Evolutionary conservation across 2,797 vertebrate species (phyloP), one percentile per base, ranked within the genome.

Genomic region (Chiroxiphia lanceolata): DNA sequence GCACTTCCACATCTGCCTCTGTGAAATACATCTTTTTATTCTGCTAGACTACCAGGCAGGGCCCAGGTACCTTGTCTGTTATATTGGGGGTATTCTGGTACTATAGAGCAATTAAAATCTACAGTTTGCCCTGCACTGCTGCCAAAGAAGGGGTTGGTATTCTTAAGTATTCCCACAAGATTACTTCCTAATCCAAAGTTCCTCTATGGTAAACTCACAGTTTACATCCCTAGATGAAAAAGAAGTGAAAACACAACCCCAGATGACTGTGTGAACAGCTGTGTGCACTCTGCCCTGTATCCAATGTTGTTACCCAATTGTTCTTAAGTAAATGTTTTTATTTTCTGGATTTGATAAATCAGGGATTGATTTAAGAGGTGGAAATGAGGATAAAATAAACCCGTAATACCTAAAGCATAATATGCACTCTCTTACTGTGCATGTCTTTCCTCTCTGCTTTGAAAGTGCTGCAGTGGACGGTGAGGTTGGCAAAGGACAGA

Each of bases 401-500:
- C 19, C 2, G 0, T 90, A 87, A 81, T 85, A 89, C 69, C 54
- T 56, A 87, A 53, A 87, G 44, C 63, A 88, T 95, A 93, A 94
- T 23, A 78, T 44, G 26, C 15, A 40, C 31, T 64, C 59, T 61
- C 38, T 50, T 27, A 36, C 29, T 36, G 3, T 3, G 9, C 33
- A 15, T 0, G 0, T 69, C 45, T 83, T 90, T 92, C 48, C 45
- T 48, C 79, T 74, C 89, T 83, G 61, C 57, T 81, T 57, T 80
- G 71, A 45, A 87, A 93, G 72, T 27, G 31, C 82, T 83, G 84
- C 53, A 36, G 20, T 57, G 90, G 85, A 71, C 0, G 0, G 81
- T 42, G 45, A 89, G 95, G 93, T 94, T 92, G 95, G 69, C n/a
- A 91, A 95, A 97, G 90, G 87, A 95, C 91, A 96, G 74, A 94